Base-by-base conservation (phyloP, 2,888 invertebrate species). In the Coremacera marginata region DNA sequence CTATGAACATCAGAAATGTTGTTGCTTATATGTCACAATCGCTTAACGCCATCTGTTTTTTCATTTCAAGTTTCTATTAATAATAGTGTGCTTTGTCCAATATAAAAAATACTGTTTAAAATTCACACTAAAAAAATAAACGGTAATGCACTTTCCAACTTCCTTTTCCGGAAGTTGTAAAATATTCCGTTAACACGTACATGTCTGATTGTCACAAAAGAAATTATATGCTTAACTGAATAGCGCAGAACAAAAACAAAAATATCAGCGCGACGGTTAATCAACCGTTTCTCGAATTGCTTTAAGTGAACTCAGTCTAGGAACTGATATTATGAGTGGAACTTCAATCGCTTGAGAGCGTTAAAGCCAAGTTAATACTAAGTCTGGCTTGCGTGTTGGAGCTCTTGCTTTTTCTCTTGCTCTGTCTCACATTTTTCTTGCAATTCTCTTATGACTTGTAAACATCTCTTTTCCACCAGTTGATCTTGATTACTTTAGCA, bases 231-330 rank as follows among this genome's bases (percentile, higher is more conserved):
- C 9, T 11, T 31, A 70, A 51, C 16, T 51, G 51, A 19, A 44
- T 8, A 37, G 37, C 22, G 44, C 22, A 19, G 2, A 51, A 25
- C 37, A 44, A 37, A n/a, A 44, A n/a, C 11, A 65, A 49, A 34
- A 22, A 52, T 37, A 11, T 22, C 25, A 16, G 7, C 37, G 65
- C 52, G 73, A 22, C 19, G 74, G 52, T 31, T 49, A 25, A 62
- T 31, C 22, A 63, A 67, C 67, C 74, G 74, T 60, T 67, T 49
- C 49, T 31, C 31, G 73, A 65, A 73, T 63, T 73, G 73, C 63
- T 19, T 73, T 37, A 67, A 65, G n/a, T 67, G 74, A 74, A 67
- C 52, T 74, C 65, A 55, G 52, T 14, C 25, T 11, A 67, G 55
- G 52, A 67, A 74, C 74, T 74, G 37, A 74, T 65, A 25, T 25